phyloP scores from a whole-genome alignment of 2,113 vertebrate genomes.

The Spea bombifrons region DNA sequence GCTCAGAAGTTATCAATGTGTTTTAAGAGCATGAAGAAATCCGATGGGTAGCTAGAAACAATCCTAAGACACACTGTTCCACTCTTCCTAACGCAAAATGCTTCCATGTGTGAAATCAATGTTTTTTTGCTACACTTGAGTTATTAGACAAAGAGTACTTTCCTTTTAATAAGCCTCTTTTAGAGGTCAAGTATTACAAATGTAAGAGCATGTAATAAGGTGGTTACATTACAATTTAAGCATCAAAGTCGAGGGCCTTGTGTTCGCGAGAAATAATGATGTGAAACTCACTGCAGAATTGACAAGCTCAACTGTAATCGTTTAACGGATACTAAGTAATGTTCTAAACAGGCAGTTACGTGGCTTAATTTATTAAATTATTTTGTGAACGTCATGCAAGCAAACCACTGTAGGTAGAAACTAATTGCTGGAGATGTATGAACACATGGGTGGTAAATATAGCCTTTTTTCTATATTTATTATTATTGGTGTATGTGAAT shows the following conservation, averaged over 20 bases:
- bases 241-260: neutral
- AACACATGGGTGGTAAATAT: too few relatives aligned
- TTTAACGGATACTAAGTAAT: neutral
- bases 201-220: conserved; percentile 16
- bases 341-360: neutral
- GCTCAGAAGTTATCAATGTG: neutral
- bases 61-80: neutral
- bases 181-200: conserved; percentile 14
- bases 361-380: neutral
- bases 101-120: neutral
- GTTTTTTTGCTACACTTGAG: neutral
- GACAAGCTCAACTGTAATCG: conserved; percentile 8
- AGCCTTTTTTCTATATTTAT: too few relatives aligned
- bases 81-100: neutral
- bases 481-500: too few relatives aligned
- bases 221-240: conserved; percentile 8
- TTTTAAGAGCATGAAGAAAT: neutral
- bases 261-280: conserved; percentile 4
- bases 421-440: neutral
- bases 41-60: neutral
- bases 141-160: conserved; percentile 7
- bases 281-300: neutral
- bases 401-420: neutral
- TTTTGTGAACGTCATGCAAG: neutral
- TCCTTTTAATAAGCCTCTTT: neutral